phyloP scores from a whole-genome alignment of 2,797 vertebrate genomes.

The Coregonus sp. region DNA sequence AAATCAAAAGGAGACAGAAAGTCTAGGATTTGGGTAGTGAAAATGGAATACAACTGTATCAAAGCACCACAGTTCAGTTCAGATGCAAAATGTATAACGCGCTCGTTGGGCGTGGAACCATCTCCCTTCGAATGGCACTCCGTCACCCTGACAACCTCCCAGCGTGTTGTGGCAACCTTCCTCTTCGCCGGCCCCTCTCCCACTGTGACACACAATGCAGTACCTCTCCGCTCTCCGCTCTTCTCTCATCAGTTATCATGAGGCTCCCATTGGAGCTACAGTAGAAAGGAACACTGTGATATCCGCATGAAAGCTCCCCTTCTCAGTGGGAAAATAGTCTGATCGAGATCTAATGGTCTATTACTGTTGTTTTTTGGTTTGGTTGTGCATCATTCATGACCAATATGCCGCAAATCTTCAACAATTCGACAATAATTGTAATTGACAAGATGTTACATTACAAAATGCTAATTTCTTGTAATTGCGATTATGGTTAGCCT shows the following conservation, averaged over 20 bases:
- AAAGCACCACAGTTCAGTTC: conserved; percentile 16
- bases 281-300: background rate
- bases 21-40: background rate
- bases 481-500: background rate
- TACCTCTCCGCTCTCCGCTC: conserved; percentile 22
- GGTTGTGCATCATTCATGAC: background rate
- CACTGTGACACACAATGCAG: conserved; percentile 42
- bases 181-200: conserved; percentile 24
- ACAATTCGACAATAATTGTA: background rate
- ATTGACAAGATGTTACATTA: background rate
- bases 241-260: conserved; percentile 33
- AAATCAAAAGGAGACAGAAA: background rate
- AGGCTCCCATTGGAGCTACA: background rate
- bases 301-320: background rate
- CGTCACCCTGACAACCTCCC: conserved; percentile 37
- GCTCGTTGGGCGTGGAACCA: conserved; percentile 9
- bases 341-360: background rate
- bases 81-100: background rate
- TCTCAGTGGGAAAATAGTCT: background rate
- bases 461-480: background rate
- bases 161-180: conserved; percentile 36
- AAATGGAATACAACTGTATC: conserved; percentile 18
- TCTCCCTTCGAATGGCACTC: conserved; percentile 11
- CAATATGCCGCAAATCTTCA: background rate
- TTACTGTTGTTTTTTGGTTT: background rate